Evolutionary conservation across 2,888 invertebrate species (phyloP).

Genomic region (Papilio elwesi): DNA sequence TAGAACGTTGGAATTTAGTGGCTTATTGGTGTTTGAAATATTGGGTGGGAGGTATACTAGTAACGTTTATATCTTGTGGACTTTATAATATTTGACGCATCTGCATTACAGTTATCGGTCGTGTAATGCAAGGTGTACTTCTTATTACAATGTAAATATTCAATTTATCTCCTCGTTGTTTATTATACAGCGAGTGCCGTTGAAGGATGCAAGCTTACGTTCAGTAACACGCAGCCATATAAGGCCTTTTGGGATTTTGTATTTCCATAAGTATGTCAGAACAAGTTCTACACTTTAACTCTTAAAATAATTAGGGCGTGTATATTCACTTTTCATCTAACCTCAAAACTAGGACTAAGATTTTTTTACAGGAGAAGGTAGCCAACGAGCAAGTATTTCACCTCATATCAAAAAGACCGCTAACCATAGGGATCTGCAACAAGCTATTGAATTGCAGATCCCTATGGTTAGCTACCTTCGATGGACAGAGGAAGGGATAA

Average conservation of each 20-base stretch:
- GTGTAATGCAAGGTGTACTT: conserved; percentile 29
- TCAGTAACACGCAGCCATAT: conserved; percentile 13
- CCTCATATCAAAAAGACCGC: too few species aligned
- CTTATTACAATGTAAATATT: conserved; percentile 27
- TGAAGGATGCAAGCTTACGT: conserved; percentile 24
- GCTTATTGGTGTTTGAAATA: conserved; percentile 78
- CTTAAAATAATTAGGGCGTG: background rate
- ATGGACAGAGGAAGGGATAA: too few species aligned
- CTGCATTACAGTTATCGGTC: conserved; percentile 27
- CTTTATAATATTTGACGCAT: conserved; percentile 12
- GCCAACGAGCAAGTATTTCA: too few species aligned
- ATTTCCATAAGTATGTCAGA: conserved; percentile 31
- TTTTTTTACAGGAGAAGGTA: too few species aligned
- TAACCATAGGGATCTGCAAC: too few species aligned
- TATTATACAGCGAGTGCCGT: conserved; percentile 25
- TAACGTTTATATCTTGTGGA: conserved; percentile 38
- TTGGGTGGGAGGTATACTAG: conserved; percentile 71
- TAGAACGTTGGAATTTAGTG: conserved; percentile 68
- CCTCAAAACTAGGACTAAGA: background rate
- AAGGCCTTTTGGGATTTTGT: conserved; percentile 33
- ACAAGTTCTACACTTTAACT: conserved; percentile 11
- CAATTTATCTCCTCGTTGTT: conserved; percentile 26
- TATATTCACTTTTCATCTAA: background rate
- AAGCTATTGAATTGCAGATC: too few species aligned
- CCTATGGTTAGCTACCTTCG: too few species aligned